phyloP scores from a whole-genome alignment of 2,888 invertebrate species.

The Oligia strigilis region DNA sequence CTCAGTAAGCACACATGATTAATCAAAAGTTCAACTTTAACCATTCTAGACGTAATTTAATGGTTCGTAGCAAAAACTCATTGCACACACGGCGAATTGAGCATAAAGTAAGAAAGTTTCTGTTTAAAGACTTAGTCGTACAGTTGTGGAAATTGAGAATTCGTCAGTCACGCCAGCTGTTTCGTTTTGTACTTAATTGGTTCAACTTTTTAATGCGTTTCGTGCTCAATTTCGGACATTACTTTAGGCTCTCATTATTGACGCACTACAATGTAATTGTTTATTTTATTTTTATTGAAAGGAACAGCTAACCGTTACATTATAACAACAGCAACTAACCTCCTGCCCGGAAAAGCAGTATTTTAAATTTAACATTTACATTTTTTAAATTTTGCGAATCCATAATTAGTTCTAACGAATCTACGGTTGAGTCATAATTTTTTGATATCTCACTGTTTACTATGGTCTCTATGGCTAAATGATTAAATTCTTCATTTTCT shows the following conservation, averaged over 20 bases:
- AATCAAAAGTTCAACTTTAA: constrained; percentile 59
- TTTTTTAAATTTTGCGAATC: too few relatives aligned
- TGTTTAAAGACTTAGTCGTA: constrained; percentile 40
- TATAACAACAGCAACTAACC: too few relatives aligned
- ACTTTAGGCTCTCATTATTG: constrained; percentile 1
- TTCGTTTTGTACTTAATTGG: constrained; percentile 28
- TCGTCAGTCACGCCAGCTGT: constrained; percentile 26
- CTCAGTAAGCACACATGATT: constrained; percentile 55
- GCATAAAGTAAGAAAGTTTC: constrained; percentile 43
- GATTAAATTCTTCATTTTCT: too few relatives aligned
- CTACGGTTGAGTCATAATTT: too few relatives aligned
- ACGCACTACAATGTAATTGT: not conserved
- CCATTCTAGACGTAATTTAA: constrained; percentile 54
- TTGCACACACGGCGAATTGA: constrained; percentile 43
- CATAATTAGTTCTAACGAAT: too few relatives aligned
- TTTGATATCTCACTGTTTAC: too few relatives aligned
- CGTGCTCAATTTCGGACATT: not conserved
- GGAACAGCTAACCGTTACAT: not conserved
- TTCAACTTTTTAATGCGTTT: constrained; percentile 34
- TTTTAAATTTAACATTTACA: too few relatives aligned
- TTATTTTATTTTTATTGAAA: not conserved
- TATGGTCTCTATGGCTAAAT: too few relatives aligned
- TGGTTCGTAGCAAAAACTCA: constrained; percentile 49
- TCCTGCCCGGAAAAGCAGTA: too few relatives aligned
- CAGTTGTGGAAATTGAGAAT: constrained; percentile 26